Conservation (phyloP, 1,140 invertebrate genomes). For the Frieseomelitta varia region DNA sequence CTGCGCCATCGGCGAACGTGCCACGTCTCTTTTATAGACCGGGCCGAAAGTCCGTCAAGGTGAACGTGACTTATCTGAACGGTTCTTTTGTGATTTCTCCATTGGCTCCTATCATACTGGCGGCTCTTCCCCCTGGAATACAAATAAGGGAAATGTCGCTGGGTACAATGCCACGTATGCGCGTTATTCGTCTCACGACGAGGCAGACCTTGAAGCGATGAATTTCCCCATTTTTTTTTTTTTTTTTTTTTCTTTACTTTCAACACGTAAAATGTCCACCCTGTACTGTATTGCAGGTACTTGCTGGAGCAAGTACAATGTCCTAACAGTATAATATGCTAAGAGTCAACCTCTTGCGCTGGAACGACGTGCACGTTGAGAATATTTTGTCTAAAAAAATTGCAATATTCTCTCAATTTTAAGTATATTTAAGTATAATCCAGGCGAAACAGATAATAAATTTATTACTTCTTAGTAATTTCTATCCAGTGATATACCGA, state of each 20-base stretch:
- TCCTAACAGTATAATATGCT: no score
- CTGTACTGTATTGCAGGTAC: no score
- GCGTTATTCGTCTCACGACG: constrained; percentile 34
- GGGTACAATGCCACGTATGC: constrained; percentile 36
- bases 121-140: constrained; percentile 54
- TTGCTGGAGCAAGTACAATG: no score
- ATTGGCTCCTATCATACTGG: constrained; percentile 40
- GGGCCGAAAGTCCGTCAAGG: constrained; percentile 50
- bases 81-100: constrained; percentile 61
- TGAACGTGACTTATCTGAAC: constrained; percentile 61
- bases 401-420: no score
- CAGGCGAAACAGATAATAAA: no score
- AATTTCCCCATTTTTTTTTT: constrained; percentile 12
- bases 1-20: constrained; percentile 23
- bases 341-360: no score
- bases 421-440: no score
- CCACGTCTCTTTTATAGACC: constrained; percentile 60
- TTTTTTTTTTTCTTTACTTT: background rate
- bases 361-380: no score
- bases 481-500: no score
- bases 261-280: background rate
- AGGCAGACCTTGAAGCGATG: constrained; percentile 19
- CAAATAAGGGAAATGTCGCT: constrained; percentile 57
- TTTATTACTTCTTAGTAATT: no score
- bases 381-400: no score